Evolutionary conservation across 2,113 vertebrate genomes (phyloP).

Genomic region (Hylia prasina): DNA sequence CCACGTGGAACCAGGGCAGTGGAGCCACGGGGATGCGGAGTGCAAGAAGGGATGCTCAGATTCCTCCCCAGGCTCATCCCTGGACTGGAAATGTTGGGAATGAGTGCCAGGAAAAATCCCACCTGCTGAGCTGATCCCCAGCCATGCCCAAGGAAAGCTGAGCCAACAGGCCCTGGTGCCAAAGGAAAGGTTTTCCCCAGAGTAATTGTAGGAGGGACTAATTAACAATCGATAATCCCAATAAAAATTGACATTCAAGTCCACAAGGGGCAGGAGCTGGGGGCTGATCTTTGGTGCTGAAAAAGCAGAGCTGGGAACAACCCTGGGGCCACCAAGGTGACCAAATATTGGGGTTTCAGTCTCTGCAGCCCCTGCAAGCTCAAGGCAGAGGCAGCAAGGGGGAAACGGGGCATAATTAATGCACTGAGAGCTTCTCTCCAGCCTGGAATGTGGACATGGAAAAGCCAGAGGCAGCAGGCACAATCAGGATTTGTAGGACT

Average conservation of each 20-base stretch:
- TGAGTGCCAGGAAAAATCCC: not conserved
- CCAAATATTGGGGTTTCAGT: not conserved
- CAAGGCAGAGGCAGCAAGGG: not conserved
- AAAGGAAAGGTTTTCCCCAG: not conserved
- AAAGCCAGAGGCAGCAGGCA: not conserved
- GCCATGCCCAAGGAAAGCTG: not conserved
- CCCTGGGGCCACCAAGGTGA: not conserved
- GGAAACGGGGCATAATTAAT: not conserved
- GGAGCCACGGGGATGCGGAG: too few relatives aligned
- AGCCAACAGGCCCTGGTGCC: not conserved
- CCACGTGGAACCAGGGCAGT: too few relatives aligned
- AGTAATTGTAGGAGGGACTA: not conserved
- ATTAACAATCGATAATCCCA: not conserved
- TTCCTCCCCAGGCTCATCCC: not conserved
- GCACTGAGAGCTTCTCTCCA: not conserved
- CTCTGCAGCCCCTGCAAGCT: not conserved
- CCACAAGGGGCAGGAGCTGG: not conserved
- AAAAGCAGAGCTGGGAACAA: not conserved
- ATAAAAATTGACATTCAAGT: not conserved
- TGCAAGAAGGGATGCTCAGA: rapidly evolving
- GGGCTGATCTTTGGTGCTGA: not conserved
- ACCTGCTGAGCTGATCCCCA: not conserved
- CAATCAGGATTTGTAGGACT: too few relatives aligned
- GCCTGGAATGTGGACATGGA: not conserved
- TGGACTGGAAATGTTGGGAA: too few relatives aligned